Evolutionary conservation across 2,797 vertebrate genomes (phyloP).

Genomic region (Sebastes baramenuke): DNA sequence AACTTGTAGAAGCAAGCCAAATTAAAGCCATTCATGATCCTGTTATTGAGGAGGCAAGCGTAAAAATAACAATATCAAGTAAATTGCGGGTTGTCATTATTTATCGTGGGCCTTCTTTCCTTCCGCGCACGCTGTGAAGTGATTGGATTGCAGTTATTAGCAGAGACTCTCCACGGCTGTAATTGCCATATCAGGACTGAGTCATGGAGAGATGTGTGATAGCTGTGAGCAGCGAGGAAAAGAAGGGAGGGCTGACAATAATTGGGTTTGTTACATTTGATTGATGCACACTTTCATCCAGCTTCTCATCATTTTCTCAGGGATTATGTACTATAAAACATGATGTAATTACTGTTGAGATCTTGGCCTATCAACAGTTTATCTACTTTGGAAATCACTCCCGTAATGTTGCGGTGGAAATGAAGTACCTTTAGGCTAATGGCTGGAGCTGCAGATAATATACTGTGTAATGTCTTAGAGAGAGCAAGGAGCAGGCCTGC

Average conservation of each 20-base stretch:
- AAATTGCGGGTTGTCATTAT: conserved; percentile 76
- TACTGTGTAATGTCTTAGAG: conserved; percentile 49
- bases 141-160: conserved; percentile 81
- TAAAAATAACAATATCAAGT: conserved; percentile 70
- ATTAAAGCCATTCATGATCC: conserved; percentile 48
- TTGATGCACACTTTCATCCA: conserved; percentile 74
- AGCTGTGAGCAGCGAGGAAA: conserved; percentile 61
- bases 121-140: conserved; percentile 60
- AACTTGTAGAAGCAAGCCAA: conserved; percentile 9
- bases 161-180: conserved; percentile 68
- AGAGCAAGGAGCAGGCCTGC: conserved; percentile 24
- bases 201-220: conserved; percentile 70
- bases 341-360: conserved; percentile 78
- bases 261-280: conserved; percentile 79
- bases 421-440: conserved; percentile 61
- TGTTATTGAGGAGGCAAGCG: conserved; percentile 49
- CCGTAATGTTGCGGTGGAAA: conserved; percentile 41
- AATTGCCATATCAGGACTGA: conserved; percentile 78
- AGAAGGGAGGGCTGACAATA: conserved; percentile 71
- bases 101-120: conserved; percentile 60
- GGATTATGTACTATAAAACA: conserved; percentile 79
- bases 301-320: conserved; percentile 72
- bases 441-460: conserved; percentile 46
- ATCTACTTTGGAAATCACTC: conserved; percentile 68
- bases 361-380: conserved; percentile 72